Conservation (phyloP, 2,113 vertebrate genomes). For the Oncorhynchus gorbuscha region DNA sequence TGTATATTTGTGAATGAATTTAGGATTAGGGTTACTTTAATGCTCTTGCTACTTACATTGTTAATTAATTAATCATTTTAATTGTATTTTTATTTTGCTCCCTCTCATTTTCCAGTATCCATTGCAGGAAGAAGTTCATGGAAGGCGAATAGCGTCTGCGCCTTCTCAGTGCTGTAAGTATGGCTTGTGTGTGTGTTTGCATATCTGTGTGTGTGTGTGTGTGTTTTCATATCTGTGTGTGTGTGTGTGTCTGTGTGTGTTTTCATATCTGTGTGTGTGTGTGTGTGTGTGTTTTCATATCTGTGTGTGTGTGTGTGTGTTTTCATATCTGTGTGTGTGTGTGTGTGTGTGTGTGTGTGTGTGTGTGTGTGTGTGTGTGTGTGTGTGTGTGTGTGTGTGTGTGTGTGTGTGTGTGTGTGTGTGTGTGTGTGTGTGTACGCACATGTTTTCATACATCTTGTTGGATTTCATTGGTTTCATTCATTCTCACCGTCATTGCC, state of each 20-base stretch:
- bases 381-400: background rate
- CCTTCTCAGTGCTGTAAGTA: conserved; percentile 97
- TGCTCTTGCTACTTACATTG: background rate
- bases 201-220: background rate
- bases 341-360: background rate
- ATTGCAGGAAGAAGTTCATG: conserved; percentile 78
- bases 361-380: background rate
- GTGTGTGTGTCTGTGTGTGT: background rate
- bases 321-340: background rate
- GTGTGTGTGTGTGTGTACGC: background rate
- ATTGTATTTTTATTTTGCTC: background rate
- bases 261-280: background rate
- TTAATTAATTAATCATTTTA: background rate
- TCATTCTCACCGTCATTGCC: too few species aligned
- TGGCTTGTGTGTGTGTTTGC: background rate
- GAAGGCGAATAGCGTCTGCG: conserved; percentile 76
- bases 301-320: background rate
- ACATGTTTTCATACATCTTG: background rate
- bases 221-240: background rate
- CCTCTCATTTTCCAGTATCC: conserved; percentile 70
- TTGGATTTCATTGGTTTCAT: too few species aligned
- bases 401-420: background rate
- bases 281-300: background rate
- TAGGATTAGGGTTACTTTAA: background rate
- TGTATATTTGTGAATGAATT: background rate